These are phyloP conservation scores for Poecilus cupreus DNA, from an alignment of 2,888 invertebrate genomes.

Conservation along the genomic window DNA sequence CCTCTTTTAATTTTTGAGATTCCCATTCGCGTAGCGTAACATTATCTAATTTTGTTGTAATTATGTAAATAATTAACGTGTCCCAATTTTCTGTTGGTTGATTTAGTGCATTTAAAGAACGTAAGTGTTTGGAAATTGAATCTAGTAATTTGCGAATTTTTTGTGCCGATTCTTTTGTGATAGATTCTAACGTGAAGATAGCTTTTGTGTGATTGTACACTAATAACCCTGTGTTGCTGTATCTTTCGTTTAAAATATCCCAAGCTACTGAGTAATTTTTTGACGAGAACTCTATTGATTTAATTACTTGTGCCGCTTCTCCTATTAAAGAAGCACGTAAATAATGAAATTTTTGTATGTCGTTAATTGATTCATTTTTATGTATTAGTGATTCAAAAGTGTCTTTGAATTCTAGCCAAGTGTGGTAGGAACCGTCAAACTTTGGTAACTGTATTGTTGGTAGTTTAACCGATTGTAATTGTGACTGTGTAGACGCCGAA, in stretches of 20 bases:
- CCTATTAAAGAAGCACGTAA: slow-evolving; percentile 53
- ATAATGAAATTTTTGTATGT: slow-evolving; percentile 61
- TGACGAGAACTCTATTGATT: slow-evolving; percentile 57
- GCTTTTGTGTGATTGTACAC: neutral
- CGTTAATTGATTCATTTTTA: slow-evolving; percentile 34
- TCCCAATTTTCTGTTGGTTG: too few species aligned
- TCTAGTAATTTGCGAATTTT: neutral
- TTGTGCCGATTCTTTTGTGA: neutral
- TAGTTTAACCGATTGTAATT: slow-evolving; percentile 37
- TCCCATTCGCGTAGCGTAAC: neutral
- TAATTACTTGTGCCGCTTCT: slow-evolving; percentile 59
- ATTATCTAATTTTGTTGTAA: too few species aligned
- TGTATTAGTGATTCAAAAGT: slow-evolving; percentile 59
- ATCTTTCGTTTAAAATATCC: neutral
- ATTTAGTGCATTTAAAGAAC: neutral
- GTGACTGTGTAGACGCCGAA: too few species aligned
- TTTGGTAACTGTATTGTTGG: slow-evolving; percentile 51
- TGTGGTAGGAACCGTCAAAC: slow-evolving; percentile 57
- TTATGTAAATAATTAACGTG: too few species aligned
- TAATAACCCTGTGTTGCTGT: neutral
- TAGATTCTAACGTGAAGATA: neutral
- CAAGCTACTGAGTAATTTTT: slow-evolving; percentile 61
- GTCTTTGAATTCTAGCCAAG: slow-evolving; percentile 60
- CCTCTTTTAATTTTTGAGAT: too few species aligned
- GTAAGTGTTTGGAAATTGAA: neutral